These are phyloP conservation scores for Caenorhabditis macrosperma DNA, from an alignment of 2,888 invertebrate species.

Conservation along the genomic window DNA sequence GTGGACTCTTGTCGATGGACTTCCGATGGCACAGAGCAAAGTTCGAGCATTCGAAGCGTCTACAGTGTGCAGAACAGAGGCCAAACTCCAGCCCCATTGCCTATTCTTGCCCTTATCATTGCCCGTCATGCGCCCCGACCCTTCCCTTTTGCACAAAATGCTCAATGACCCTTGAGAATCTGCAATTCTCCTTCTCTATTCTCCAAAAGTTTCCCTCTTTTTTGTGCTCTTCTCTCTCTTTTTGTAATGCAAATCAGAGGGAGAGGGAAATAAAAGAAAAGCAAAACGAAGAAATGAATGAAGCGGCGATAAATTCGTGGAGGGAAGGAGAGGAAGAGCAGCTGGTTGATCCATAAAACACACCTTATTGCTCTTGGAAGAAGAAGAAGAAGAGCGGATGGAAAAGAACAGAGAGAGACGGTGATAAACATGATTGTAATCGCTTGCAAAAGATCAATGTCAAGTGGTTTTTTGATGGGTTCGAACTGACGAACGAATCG, in stretches of 20 bases:
- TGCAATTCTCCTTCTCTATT: conserved; percentile 32
- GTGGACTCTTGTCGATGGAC: conserved; percentile 22
- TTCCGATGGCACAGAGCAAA: not conserved
- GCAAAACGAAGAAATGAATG: conserved; percentile 4
- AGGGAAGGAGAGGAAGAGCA: conserved; percentile 22
- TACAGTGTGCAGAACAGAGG: not conserved
- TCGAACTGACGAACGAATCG: not conserved
- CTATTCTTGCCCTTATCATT: conserved; percentile 5
- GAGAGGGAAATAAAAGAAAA: conserved; percentile 1
- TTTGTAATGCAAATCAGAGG: not conserved
- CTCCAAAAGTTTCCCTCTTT: not conserved
- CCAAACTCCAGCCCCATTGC: conserved; percentile 43
- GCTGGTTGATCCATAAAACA: conserved; percentile 53
- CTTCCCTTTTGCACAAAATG: conserved; percentile 21
- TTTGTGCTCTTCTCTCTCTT: not conserved
- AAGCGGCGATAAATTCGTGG: conserved; percentile 31
- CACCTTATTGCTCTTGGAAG: conserved; percentile 35
- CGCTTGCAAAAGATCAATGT: conserved; percentile 3
- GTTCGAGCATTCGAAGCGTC: not conserved
- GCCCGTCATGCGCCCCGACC: conserved; percentile 22
- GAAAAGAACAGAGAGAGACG: conserved; percentile 13
- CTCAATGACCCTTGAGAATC: conserved; percentile 54
- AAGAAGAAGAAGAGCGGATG: too few relatives aligned
- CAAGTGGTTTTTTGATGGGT: conserved; percentile 15
- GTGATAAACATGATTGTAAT: conserved; percentile 55